Evolutionary conservation across 23 tunicate genomes (phyloP).

Genomic region (Styela plicata): DNA sequence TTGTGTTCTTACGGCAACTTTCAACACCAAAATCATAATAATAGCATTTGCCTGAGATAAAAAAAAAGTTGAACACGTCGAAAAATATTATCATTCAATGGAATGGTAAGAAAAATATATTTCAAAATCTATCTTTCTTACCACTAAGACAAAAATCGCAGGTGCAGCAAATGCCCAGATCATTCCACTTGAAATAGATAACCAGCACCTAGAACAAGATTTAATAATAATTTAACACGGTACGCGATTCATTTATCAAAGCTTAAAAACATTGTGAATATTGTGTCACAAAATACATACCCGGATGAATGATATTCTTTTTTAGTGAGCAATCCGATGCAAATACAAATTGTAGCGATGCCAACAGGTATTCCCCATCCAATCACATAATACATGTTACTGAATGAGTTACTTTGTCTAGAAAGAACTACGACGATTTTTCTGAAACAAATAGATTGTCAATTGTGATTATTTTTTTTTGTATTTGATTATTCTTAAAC

Average conservation of each 20-base stretch:
- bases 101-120: background rate
- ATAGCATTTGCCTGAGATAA: conserved; percentile 30
- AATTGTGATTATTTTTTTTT: background rate
- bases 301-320: conserved; percentile 19
- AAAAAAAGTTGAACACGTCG: too few species aligned
- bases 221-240: too few species aligned
- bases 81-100: too few species aligned
- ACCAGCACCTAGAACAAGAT: conserved; percentile 52
- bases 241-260: too few species aligned
- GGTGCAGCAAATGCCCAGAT: conserved; percentile 63
- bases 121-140: conserved; percentile 14
- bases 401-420: conserved; percentile 15
- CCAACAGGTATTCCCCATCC: conserved; percentile 45
- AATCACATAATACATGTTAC: conserved; percentile 24
- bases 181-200: conserved; percentile 30
- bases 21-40: conserved; percentile 26
- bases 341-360: background rate
- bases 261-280: too few species aligned
- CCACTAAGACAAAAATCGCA: conserved; percentile 30
- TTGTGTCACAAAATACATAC: too few species aligned
- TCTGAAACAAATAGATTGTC: conserved; percentile 22
- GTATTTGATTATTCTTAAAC: too few species aligned
- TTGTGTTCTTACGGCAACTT: conserved; percentile 38
- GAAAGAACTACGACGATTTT: conserved; percentile 54
- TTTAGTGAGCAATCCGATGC: conserved; percentile 4